phyloP scores from a whole-genome alignment of 2,888 invertebrate genomes.

The Parnassius mnemosyne region DNA sequence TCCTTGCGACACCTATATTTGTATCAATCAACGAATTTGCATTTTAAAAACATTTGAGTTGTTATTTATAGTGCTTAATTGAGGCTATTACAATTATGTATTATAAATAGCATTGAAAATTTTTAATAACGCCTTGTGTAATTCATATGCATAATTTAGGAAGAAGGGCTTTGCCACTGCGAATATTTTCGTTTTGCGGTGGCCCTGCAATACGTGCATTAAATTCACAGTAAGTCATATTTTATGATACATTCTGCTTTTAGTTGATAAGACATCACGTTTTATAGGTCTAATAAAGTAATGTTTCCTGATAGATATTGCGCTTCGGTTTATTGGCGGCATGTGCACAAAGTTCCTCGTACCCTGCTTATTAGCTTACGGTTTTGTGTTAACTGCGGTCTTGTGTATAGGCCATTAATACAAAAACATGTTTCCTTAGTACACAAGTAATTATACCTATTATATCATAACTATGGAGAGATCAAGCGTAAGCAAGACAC shows the following conservation, averaged over 20 bases:
- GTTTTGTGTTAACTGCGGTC: conserved; percentile 26
- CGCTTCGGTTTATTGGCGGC: conserved; percentile 49
- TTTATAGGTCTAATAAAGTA: conserved; percentile 57
- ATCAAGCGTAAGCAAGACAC: too few species aligned
- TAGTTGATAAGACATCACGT: conserved; percentile 44
- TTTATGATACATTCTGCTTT: conserved; percentile 34
- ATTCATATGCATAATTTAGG: conserved; percentile 15
- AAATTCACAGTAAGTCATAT: conserved; percentile 35
- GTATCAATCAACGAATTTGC: conserved; percentile 12
- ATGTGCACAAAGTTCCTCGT: conserved; percentile 47
- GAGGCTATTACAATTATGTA: conserved; percentile 10
- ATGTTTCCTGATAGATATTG: conserved; percentile 60
- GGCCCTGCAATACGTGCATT: conserved; percentile 24
- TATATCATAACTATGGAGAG: too few species aligned
- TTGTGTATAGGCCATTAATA: conserved; percentile 4
- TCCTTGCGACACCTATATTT: conserved; percentile 25
- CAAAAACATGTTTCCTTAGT: conserved; percentile 12
- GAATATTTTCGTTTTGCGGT: conserved; percentile 25
- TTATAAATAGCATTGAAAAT: conserved; percentile 1
- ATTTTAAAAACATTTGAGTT: conserved; percentile 16
- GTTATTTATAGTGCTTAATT: conserved; percentile 13
- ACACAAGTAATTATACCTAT: not conserved
- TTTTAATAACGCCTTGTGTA: not conserved
- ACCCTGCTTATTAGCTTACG: conserved; percentile 29
- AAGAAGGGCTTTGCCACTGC: conserved; percentile 15